Conservation (phyloP, 2,888 invertebrate genomes). For the Chrysolina oricalcia region DNA sequence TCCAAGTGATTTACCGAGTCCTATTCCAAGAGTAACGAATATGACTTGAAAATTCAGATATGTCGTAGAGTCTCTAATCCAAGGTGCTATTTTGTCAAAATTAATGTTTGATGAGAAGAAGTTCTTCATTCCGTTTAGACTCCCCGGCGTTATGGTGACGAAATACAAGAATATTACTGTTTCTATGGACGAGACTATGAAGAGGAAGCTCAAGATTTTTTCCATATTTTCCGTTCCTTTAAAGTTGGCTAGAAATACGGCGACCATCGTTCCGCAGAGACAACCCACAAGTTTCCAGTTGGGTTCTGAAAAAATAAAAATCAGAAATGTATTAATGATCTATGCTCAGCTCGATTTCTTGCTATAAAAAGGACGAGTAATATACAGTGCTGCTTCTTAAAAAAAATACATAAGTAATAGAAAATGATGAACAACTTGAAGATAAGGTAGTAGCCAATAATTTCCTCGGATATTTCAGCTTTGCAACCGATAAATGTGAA, state of each 20-base stretch:
- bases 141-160: slow-evolving; percentile 35
- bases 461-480: too few species aligned
- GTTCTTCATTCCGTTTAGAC: slow-evolving; percentile 35
- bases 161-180: slow-evolving; percentile 35
- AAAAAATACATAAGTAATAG: too few species aligned
- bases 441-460: too few species aligned
- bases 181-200: slow-evolving; percentile 33
- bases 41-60: slow-evolving; percentile 33
- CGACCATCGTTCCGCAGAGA: slow-evolving; percentile 34
- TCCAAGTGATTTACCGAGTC: slow-evolving; percentile 35
- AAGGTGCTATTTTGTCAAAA: slow-evolving; percentile 29
- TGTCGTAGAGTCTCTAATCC: slow-evolving; percentile 39
- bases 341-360: too few species aligned
- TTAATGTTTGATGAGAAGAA: slow-evolving; percentile 27
- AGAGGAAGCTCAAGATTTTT: slow-evolving; percentile 30
- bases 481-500: too few species aligned
- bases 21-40: slow-evolving; percentile 42
- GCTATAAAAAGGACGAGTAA: too few species aligned
- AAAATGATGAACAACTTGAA: too few species aligned
- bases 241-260: slow-evolving; percentile 38
- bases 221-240: slow-evolving; percentile 31
- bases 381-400: too few species aligned
- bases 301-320: slow-evolving; percentile 34
- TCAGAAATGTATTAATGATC: background rate
- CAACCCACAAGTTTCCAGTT: slow-evolving; percentile 43